These are phyloP conservation scores for Encarsia formosa DNA, from an alignment of 2,888 invertebrate genomes.

Conservation along the genomic window DNA sequence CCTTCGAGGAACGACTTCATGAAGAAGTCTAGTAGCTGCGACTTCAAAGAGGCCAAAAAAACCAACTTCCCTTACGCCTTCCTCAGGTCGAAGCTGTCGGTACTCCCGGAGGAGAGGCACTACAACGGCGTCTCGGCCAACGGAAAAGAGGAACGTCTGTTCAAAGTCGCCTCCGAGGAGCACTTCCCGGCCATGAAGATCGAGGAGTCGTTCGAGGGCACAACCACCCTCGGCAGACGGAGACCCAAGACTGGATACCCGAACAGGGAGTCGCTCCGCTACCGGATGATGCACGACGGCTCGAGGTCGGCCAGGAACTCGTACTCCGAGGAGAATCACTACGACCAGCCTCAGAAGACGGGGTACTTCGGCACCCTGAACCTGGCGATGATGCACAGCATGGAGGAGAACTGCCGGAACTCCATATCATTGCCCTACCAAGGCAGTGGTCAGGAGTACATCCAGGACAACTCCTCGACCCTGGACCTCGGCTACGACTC, in stretches of 20 bases:
- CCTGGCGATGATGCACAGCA: conserved; percentile 14
- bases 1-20: conserved; percentile 34
- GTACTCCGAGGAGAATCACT: conserved; percentile 36
- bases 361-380: conserved; percentile 12
- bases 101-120: conserved; percentile 69
- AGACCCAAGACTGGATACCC: conserved; percentile 35
- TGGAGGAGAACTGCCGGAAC: conserved; percentile 13
- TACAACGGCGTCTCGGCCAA: conserved; percentile 52
- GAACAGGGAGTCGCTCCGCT: conserved; percentile 15
- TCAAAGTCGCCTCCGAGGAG: conserved; percentile 61
- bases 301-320: conserved; percentile 37
- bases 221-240: conserved; percentile 46
- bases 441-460: conserved; percentile 1
- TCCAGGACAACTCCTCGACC: conserved; percentile 25
- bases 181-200: conserved; percentile 52
- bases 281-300: conserved; percentile 7
- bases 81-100: conserved; percentile 70
- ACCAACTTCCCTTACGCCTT: conserved; percentile 75
- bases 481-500: conserved; percentile 31
- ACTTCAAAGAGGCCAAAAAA: conserved; percentile 54
- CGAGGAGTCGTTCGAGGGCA: conserved; percentile 43
- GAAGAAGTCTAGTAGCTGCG: conserved; percentile 46
- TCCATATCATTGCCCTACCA: conserved; percentile 24
- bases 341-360: conserved; percentile 4
- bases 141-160: conserved; percentile 53